Conservation (phyloP, 2,797 vertebrate genomes). For the Petrocephalus sullivani region DNA sequence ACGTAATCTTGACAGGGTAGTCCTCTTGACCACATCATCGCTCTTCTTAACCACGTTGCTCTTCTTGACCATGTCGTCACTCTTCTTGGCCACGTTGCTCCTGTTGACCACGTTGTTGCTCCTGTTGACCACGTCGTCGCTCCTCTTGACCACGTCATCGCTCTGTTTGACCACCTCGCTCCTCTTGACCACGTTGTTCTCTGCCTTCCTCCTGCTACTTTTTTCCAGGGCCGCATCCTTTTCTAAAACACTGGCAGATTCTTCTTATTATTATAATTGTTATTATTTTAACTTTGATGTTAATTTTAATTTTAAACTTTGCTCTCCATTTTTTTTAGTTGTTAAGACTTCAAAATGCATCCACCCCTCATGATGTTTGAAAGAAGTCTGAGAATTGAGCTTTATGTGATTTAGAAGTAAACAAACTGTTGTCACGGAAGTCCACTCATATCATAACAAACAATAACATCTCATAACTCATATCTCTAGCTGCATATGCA, state of each 20-base stretch:
- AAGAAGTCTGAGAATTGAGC: not conserved
- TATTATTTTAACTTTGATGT: not conserved
- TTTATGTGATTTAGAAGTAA: not conserved
- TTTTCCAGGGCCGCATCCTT: not conserved
- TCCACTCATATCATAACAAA: not conserved
- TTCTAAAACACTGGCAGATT: not conserved
- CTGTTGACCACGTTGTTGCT: no score
- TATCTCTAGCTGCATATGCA: not conserved
- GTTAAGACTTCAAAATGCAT: not conserved
- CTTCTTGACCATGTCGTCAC: no score
- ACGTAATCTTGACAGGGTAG: no score
- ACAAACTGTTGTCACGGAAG: not conserved
- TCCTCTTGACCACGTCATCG: no score
- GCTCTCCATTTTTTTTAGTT: not conserved
- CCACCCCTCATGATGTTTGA: not conserved
- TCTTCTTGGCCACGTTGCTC: no score
- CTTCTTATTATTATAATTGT: not conserved
- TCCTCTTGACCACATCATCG: no score
- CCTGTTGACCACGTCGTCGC: not conserved
- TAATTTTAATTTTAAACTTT: not conserved
- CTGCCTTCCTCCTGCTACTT: no score
- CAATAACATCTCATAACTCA: not conserved
- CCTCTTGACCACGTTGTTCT: not conserved
- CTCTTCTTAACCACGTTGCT: no score
- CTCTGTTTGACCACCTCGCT: not conserved